These are phyloP conservation scores for Planiliza haematocheilus DNA, from an alignment of 2,113 vertebrate genomes.

Conservation along the genomic window DNA sequence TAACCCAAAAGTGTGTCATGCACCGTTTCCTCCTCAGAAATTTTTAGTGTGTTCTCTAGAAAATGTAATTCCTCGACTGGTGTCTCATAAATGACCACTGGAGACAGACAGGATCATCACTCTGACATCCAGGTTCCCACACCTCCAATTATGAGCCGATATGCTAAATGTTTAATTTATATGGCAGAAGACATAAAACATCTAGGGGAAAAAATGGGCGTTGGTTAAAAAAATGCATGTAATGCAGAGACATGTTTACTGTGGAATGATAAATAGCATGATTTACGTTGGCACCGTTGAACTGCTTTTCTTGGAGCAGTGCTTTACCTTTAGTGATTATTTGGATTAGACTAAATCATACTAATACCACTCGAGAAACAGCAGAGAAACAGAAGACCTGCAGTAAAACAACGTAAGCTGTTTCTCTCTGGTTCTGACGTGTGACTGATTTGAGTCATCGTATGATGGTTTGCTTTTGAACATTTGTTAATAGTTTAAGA, in stretches of 20 bases:
- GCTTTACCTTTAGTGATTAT: slow-evolving; percentile 52
- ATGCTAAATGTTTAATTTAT: slow-evolving; percentile 25
- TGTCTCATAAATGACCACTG: slow-evolving; percentile 30
- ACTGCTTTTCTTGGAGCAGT: slow-evolving; percentile 66
- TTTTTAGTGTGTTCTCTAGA: neutral
- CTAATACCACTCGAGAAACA: slow-evolving; percentile 24
- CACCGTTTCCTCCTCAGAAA: slow-evolving; percentile 75
- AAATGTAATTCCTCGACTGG: neutral
- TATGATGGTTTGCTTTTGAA: neutral
- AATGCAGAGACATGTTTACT: slow-evolving; percentile 72
- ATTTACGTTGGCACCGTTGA: slow-evolving; percentile 52
- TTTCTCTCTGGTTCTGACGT: slow-evolving; percentile 4
- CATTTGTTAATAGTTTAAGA: too few species aligned
- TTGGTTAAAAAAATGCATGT: slow-evolving; percentile 62
- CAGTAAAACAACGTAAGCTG: slow-evolving; percentile 9
- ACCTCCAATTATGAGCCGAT: slow-evolving; percentile 63
- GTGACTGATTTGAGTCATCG: neutral
- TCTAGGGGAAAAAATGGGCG: slow-evolving; percentile 60
- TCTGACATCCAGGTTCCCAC: slow-evolving; percentile 42
- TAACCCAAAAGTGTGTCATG: slow-evolving; percentile 82
- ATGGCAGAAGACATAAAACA: slow-evolving; percentile 48
- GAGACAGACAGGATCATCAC: slow-evolving; percentile 32
- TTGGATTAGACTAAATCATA: slow-evolving; percentile 64
- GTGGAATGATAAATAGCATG: slow-evolving; percentile 68
- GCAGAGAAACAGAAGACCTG: slow-evolving; percentile 27